A percentile compares a stretch with the other conserved stretches of the same genome.
These are phyloP conservation scores for Holothuria scabra DNA, from an alignment of 53 echinoderm and acorn worm genomes.

Conservation along the genomic window DNA sequence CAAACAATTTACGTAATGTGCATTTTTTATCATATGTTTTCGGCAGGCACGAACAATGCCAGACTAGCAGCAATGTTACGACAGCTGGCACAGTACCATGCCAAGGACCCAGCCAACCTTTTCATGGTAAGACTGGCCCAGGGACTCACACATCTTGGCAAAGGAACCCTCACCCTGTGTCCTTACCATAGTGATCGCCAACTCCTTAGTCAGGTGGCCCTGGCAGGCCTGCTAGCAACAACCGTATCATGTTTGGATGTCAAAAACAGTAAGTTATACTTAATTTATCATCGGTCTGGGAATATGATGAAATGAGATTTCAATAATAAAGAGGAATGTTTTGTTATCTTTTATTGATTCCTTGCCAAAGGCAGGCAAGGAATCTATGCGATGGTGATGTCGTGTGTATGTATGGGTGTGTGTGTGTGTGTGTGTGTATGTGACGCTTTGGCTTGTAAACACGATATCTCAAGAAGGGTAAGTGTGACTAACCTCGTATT, in stretches of 20 bases:
- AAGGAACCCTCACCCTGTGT: slow-evolving; percentile 90
- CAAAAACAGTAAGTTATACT: slow-evolving; percentile 91
- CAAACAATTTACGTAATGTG: too few species aligned
- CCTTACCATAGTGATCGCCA: slow-evolving; percentile 98
- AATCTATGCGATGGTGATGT: too few species aligned
- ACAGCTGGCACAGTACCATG: slow-evolving; percentile 97
- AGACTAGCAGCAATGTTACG: slow-evolving; percentile 96
- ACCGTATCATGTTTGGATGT: slow-evolving; percentile 91
- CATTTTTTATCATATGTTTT: neutral
- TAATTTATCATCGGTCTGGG: too few species aligned
- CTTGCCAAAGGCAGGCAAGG: too few species aligned
- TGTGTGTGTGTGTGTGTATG: too few species aligned
- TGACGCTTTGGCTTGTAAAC: too few species aligned
- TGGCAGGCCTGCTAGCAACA: slow-evolving; percentile 85
- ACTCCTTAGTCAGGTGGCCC: slow-evolving; percentile 90
- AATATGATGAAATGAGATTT: too few species aligned
- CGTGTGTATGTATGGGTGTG: too few species aligned
- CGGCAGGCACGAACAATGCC: slow-evolving; percentile 95
- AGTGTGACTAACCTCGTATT: too few species aligned
- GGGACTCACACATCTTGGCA: slow-evolving; percentile 96
- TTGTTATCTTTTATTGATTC: too few species aligned
- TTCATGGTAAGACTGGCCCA: slow-evolving; percentile 98
- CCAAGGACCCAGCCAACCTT: slow-evolving; percentile 92
- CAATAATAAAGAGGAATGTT: too few species aligned
- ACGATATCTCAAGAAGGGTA: too few species aligned